Conservation (phyloP, 2,888 invertebrate genomes). For the Cantharis nigra region DNA sequence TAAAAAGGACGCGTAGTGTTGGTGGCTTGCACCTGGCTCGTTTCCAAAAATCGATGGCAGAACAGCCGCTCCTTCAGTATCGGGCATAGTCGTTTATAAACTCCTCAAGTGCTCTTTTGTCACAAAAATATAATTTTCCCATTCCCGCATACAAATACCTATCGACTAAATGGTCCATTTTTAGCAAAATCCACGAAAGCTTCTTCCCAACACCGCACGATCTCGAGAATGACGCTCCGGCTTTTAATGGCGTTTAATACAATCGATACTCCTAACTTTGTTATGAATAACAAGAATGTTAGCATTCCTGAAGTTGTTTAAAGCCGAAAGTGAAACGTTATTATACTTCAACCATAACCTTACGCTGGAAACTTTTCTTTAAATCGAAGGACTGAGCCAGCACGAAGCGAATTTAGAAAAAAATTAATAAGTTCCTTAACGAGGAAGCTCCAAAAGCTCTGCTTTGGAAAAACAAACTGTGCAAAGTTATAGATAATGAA, state of each 20-base stretch:
- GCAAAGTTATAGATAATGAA: not conserved
- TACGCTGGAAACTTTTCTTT: too few species aligned
- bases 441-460: not conserved
- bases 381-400: not conserved
- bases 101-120: not conserved
- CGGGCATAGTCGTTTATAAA: not conserved
- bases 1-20: not conserved
- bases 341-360: not conserved
- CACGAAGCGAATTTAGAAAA: not conserved
- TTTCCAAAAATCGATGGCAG: not conserved
- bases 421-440: not conserved
- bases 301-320: not conserved
- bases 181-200: not conserved
- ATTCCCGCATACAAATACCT: not conserved
- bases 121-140: not conserved
- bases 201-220: not conserved
- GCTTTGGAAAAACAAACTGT: not conserved
- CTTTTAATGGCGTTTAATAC: not conserved
- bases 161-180: not conserved
- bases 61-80: not conserved
- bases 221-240: not conserved
- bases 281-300: not conserved
- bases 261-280: not conserved
- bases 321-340: not conserved
- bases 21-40: not conserved